phyloP scores from a whole-genome alignment of 2,888 invertebrate species.

The Empis livida region DNA sequence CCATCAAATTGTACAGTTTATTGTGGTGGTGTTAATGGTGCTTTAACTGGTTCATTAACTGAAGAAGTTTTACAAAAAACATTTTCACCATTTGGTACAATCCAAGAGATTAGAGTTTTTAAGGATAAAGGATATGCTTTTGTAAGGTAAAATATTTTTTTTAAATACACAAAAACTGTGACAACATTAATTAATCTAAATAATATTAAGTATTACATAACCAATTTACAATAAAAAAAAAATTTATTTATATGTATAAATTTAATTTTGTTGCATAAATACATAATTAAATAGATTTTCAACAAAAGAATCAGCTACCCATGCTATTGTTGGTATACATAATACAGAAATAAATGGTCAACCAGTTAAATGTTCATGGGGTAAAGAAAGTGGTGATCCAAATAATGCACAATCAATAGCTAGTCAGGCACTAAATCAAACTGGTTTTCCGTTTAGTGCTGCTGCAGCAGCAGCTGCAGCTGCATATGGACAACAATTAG shows the following conservation, averaged over 20 bases:
- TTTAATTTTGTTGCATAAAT: background rate
- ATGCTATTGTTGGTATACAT: conserved; percentile 95
- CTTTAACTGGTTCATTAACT: conserved; percentile 71
- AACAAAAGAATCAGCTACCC: conserved; percentile 96
- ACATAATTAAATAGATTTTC: conserved; percentile 63
- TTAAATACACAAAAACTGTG: too few species aligned
- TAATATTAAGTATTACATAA: too few species aligned
- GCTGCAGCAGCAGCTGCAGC: conserved; percentile 39
- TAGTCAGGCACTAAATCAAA: conserved; percentile 42
- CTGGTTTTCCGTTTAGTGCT: conserved; percentile 41
- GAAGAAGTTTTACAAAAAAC: conserved; percentile 97
- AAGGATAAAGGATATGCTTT: conserved; percentile 99
- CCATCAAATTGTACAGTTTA: conserved; percentile 98
- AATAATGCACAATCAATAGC: conserved; percentile 64
- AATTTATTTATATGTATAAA: background rate
- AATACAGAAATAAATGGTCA: conserved; percentile 95
- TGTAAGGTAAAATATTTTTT: conserved; percentile 51
- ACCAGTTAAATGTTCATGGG: conserved; percentile 98
- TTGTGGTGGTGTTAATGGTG: conserved; percentile 68
- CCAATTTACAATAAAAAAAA: too few species aligned
- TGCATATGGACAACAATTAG: conserved; percentile 65
- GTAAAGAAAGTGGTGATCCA: conserved; percentile 91
- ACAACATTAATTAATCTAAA: too few species aligned
- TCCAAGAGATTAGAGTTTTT: conserved; percentile 96
- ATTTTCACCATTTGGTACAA: conserved; percentile 89